Evolutionary conservation across 2,888 invertebrate species (phyloP).

Genomic region (Phyto melanocephala): DNA sequence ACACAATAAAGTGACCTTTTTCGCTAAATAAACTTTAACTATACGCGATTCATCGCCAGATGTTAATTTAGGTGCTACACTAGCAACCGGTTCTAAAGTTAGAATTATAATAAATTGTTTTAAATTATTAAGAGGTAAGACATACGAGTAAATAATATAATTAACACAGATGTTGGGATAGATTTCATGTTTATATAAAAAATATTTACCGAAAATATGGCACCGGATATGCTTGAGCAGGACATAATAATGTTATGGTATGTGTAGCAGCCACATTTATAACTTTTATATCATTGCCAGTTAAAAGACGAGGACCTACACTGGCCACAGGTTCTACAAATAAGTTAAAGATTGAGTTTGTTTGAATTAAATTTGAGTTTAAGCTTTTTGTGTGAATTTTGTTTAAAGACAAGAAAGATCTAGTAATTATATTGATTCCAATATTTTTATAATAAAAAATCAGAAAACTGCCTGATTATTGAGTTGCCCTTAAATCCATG

Average conservation of each 20-base stretch:
- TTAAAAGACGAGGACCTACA: conserved; percentile 82
- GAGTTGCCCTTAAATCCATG: too few species aligned
- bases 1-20: conserved; percentile 82
- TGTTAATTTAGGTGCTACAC: conserved; percentile 83
- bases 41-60: conserved; percentile 83
- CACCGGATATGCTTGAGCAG: conserved; percentile 86
- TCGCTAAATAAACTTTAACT: conserved; percentile 78
- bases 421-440: too few species aligned
- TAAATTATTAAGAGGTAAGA: background rate
- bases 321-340: conserved; percentile 83
- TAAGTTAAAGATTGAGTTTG: background rate
- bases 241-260: conserved; percentile 83
- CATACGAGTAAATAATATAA: background rate
- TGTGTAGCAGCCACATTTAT: conserved; percentile 70
- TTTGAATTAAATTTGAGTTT: background rate
- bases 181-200: background rate
- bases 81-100: conserved; percentile 79
- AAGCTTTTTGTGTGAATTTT: too few species aligned
- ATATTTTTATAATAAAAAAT: too few species aligned
- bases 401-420: too few species aligned
- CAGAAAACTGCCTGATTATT: conserved; percentile 28
- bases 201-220: conserved; percentile 83
- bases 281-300: conserved; percentile 78
- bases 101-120: conserved; percentile 25
- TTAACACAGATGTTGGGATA: conserved; percentile 54